A percentile compares a stretch with the other conserved stretches of the same genome.
Evolutionary conservation across 2,797 vertebrate species (phyloP).

Genomic region (Syncerus caffer): DNA sequence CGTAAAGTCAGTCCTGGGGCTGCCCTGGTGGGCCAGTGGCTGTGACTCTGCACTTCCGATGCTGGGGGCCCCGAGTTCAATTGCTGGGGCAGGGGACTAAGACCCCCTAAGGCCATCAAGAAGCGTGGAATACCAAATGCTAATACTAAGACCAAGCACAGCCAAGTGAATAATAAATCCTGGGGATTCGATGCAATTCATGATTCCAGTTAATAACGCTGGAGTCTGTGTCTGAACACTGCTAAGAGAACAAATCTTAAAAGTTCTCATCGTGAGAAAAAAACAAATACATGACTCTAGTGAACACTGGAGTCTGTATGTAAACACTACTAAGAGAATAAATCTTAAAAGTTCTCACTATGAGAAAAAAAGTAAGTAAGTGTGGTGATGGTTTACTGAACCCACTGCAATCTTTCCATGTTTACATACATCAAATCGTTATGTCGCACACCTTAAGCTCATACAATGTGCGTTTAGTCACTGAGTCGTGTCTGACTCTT

Average conservation of each 20-base stretch:
- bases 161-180: background rate
- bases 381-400: background rate
- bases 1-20: background rate
- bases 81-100: background rate
- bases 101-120: background rate
- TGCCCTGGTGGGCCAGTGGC: background rate
- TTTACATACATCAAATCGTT: background rate
- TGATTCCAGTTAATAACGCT: accelerated
- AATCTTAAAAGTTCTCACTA: background rate
- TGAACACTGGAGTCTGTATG: no score
- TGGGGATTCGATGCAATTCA: accelerated
- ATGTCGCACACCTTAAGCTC: background rate
- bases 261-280: background rate
- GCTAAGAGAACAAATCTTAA: accelerated
- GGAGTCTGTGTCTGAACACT: accelerated
- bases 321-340: background rate
- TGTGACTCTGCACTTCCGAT: no score
- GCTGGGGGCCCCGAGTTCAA: background rate
- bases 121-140: background rate
- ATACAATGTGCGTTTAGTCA: accelerated
- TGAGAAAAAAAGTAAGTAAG: background rate
- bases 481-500: background rate
- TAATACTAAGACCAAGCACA: background rate
- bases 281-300: background rate
- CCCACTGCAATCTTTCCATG: background rate